phyloP scores from a whole-genome alignment of 2,797 vertebrate species.

The Sphenodon punctatus region DNA sequence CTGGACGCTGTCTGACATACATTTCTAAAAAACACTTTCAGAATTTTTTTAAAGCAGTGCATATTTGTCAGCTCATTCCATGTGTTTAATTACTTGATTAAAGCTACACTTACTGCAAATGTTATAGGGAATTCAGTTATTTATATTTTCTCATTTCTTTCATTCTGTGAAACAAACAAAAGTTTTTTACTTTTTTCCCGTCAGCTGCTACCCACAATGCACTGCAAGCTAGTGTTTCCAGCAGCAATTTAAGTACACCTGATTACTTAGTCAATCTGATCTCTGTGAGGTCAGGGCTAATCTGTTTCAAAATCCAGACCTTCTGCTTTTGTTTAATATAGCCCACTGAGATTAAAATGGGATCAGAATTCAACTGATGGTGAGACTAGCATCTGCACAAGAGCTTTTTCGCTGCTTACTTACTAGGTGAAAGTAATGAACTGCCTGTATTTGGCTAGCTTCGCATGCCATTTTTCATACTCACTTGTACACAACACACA shows the following conservation, averaged over 20 bases:
- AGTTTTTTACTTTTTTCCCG: neutral
- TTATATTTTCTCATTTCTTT: neutral
- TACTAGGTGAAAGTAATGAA: too few species aligned
- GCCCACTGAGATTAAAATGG: conserved; percentile 66
- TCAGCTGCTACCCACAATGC: neutral
- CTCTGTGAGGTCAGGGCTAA: conserved; percentile 64
- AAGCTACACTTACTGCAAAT: too few species aligned
- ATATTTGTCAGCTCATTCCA: too few species aligned
- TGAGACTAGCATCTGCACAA: conserved; percentile 38
- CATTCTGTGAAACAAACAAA: neutral
- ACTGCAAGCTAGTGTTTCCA: neutral
- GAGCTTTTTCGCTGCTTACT: conserved; percentile 26
- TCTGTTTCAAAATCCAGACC: conserved; percentile 65
- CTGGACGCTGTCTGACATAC: too few species aligned
- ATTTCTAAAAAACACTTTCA: too few species aligned
- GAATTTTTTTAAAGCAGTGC: too few species aligned
- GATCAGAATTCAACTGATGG: conserved; percentile 53
- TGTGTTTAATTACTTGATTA: too few species aligned
- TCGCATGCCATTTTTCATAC: too few species aligned
- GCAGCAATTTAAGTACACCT: conserved; percentile 46
- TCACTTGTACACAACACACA: too few species aligned
- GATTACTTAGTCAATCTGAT: conserved; percentile 58
- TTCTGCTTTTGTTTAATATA: conserved; percentile 75
- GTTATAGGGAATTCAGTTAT: neutral
- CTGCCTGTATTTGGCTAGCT: too few species aligned